phyloP scores from a whole-genome alignment of 2,888 invertebrate genomes.

The Andrena camellia region DNA sequence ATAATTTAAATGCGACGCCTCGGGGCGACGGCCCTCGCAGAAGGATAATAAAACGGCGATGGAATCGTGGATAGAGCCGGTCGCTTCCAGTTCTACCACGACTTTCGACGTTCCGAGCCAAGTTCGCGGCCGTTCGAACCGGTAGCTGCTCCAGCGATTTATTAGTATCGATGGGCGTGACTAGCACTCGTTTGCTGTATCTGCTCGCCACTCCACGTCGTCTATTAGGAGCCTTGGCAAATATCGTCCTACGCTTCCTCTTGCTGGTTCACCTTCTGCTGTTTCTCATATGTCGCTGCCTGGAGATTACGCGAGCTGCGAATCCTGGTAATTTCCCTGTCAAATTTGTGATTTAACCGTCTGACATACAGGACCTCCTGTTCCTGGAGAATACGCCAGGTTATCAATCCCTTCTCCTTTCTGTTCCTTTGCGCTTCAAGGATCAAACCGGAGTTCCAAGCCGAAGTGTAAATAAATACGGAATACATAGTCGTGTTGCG shows the following conservation, averaged over 20 bases:
- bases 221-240: slow-evolving; percentile 23
- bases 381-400: no score
- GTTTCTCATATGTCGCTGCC: no score
- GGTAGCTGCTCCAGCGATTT: slow-evolving; percentile 59
- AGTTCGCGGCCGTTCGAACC: slow-evolving; percentile 33
- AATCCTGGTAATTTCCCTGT: no score
- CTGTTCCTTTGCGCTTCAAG: no score
- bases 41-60: not conserved
- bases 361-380: no score
- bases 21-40: slow-evolving; percentile 17
- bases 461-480: no score
- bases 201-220: slow-evolving; percentile 35
- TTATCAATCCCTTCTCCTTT: no score
- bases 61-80: slow-evolving; percentile 19
- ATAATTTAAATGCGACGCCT: slow-evolving; percentile 39
- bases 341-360: no score
- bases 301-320: no score
- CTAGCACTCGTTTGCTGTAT: slow-evolving; percentile 57
- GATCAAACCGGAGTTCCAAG: no score
- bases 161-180: slow-evolving; percentile 67
- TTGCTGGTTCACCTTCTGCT: no score
- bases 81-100: slow-evolving; percentile 2
- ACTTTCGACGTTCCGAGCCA: slow-evolving; percentile 15
- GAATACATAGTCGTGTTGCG: no score
- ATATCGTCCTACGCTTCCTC: slow-evolving; percentile 10